Base-by-base conservation (phyloP, 30 jellyfish, hydroid and myxozoan genomes). In the Aurelia coerulea region DNA sequence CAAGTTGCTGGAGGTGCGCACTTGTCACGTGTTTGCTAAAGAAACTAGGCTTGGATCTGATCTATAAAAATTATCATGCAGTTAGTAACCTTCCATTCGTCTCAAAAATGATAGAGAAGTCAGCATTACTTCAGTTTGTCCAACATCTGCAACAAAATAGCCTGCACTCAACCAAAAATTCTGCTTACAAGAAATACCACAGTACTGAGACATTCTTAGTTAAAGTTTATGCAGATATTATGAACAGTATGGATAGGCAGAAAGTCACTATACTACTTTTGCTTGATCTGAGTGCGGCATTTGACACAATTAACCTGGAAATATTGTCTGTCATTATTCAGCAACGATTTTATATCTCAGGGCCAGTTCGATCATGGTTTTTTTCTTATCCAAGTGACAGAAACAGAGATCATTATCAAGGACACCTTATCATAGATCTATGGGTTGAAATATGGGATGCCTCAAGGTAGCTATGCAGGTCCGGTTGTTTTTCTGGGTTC, bases 141-240 rank as follows among this genome's bases (percentile, higher is more conserved):
- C 74, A 75, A 29, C 86, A 75, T 29, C 73, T 75, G 86, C 74
- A 75, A 46, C 54, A n/a, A 75, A 14, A 8, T 75, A 62, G 54
- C 23, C 33, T 75, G 86, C n/a, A 49, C 16, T 49, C 73, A 75
- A 75, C 74, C 31, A 7, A 75, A 33, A 49, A 75, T 33, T 75
- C 86, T 50, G 86, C 86, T 12, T 54, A 62, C 86, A 46, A 52
- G 29, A 54, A 75, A 15, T 29, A 75, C 52, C 86, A 75, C 39
- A 75, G 86, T 75, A 75, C 86, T 8, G 86, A 75, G 54, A 75
- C 86, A 17, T 49, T 52, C 8, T 54, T 75, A 12, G 73, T 29
- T 49, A 75, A 16, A 75, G 86, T 75, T 46, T 29, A 16, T 54
- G 11, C 73, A 10, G 86, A 75, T 31, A 75, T 75, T 29, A 49